These are phyloP conservation scores for Blastobasis lacticolella DNA, from an alignment of 2,888 invertebrate genomes.

Conservation along the genomic window DNA sequence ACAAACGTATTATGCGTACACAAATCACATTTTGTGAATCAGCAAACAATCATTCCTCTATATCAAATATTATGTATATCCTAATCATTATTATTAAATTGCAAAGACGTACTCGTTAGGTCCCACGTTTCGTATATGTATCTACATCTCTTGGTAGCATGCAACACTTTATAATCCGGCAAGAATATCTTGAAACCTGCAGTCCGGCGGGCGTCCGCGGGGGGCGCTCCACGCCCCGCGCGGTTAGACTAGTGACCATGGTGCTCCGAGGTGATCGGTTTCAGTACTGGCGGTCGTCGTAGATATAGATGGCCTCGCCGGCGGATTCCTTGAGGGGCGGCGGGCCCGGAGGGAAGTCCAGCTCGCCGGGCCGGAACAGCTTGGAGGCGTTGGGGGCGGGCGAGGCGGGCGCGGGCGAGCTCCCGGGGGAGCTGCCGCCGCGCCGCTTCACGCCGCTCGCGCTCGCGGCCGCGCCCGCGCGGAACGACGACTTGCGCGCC, in stretches of 20 bases:
- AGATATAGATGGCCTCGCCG: constrained; percentile 77
- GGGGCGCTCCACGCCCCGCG: too few relatives aligned
- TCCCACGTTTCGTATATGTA: constrained; percentile 48
- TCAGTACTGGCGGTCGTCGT: constrained; percentile 67
- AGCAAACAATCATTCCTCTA: constrained; percentile 3
- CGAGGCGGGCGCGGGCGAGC: constrained; percentile 60
- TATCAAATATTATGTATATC: constrained; percentile 9
- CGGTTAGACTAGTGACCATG: constrained; percentile 21
- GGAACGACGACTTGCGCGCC: constrained; percentile 80
- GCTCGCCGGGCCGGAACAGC: constrained; percentile 61
- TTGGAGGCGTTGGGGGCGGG: constrained; percentile 68
- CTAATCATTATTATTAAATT: constrained; percentile 20
- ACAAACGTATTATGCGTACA: background rate
- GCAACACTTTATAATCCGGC: constrained; percentile 35
- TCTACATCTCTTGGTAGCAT: constrained; percentile 32
- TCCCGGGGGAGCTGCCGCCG: constrained; percentile 54
- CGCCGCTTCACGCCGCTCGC: constrained; percentile 64
- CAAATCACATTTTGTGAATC: background rate
- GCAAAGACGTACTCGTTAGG: constrained; percentile 48
- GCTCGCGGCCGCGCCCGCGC: constrained; percentile 56
- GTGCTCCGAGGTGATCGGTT: constrained; percentile 11
- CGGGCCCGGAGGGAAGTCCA: constrained; percentile 58
- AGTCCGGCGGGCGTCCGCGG: too few relatives aligned
- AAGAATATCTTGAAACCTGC: constrained; percentile 31
- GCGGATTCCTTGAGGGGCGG: constrained; percentile 77